Conservation (phyloP, 2,888 invertebrate genomes). For the Mythimna loreyi region DNA sequence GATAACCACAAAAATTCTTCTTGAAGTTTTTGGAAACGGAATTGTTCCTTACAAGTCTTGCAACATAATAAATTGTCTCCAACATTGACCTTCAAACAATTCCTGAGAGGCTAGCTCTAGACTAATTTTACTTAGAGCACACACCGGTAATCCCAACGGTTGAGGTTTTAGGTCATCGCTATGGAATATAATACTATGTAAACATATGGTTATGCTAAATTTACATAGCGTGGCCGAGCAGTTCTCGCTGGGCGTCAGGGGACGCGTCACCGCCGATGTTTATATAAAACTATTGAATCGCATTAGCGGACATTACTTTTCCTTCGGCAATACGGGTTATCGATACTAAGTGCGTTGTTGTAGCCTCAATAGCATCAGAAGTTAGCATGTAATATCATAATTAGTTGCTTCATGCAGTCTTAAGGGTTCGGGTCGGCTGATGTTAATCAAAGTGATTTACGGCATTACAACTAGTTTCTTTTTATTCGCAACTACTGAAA, state of each 20-base stretch:
- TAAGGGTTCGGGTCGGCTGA: background rate
- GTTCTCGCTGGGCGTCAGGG: conserved; percentile 37
- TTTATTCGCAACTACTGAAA: conserved; percentile 2
- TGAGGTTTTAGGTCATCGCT: conserved; percentile 46
- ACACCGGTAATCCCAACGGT: conserved; percentile 34
- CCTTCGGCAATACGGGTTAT: conserved; percentile 19
- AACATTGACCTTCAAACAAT: conserved; percentile 22
- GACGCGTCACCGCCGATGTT: conserved; percentile 51
- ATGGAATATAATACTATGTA: conserved; percentile 49
- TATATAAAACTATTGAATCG: conserved; percentile 48
- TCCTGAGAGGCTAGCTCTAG: conserved; percentile 29
- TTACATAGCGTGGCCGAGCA: conserved; percentile 40
- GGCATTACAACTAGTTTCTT: conserved; percentile 9
- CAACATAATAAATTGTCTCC: conserved; percentile 20
- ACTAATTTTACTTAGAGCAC: conserved; percentile 49
- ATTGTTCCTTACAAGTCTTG: conserved; percentile 1
- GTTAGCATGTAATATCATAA: conserved; percentile 9
- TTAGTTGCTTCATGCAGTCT: conserved; percentile 18
- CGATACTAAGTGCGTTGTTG: conserved; percentile 11
- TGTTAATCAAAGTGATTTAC: conserved; percentile 19
- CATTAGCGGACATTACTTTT: conserved; percentile 45
- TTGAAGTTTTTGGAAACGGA: conserved; percentile 1
- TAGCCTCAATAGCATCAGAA: conserved; percentile 13
- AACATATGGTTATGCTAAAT: conserved; percentile 49
- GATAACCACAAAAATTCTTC: conserved; percentile 13